phyloP scores from a whole-genome alignment of 2,113 vertebrate species.

The Delphinapterus leucas region DNA sequence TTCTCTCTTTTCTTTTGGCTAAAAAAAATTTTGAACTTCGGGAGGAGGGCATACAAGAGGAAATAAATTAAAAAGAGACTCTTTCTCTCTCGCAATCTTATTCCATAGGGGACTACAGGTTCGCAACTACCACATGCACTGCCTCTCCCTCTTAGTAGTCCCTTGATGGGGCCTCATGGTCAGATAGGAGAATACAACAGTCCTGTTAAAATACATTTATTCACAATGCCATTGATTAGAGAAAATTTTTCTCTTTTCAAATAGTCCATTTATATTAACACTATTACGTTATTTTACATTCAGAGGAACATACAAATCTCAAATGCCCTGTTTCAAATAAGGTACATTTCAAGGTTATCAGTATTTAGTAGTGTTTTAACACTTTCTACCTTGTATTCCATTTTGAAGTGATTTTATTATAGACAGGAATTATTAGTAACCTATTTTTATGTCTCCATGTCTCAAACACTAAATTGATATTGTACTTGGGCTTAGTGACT shows the following conservation, averaged over 20 bases:
- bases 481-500: background rate
- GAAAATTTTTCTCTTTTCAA: constrained; percentile 24
- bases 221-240: background rate
- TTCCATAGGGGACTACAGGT: constrained; percentile 24
- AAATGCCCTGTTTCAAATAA: constrained; percentile 43
- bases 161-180: constrained; percentile 49
- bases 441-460: constrained; percentile 35
- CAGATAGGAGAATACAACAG: constrained; percentile 5
- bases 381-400: background rate
- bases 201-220: background rate
- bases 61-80: constrained; percentile 2
- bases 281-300: constrained; percentile 1
- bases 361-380: constrained; percentile 19
- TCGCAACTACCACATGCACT: constrained; percentile 42
- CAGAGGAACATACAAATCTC: background rate
- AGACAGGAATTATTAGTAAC: background rate
- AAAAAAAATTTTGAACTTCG: background rate
- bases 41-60: background rate
- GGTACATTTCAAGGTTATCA: background rate
- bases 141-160: constrained; percentile 43
- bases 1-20: background rate
- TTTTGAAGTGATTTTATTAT: constrained; percentile 19
- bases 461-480: constrained; percentile 13
- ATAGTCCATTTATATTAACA: constrained; percentile 7
- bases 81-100: constrained; percentile 17